Conservation (phyloP, 2,797 vertebrate genomes). For the Bovichtus diacanthus region DNA sequence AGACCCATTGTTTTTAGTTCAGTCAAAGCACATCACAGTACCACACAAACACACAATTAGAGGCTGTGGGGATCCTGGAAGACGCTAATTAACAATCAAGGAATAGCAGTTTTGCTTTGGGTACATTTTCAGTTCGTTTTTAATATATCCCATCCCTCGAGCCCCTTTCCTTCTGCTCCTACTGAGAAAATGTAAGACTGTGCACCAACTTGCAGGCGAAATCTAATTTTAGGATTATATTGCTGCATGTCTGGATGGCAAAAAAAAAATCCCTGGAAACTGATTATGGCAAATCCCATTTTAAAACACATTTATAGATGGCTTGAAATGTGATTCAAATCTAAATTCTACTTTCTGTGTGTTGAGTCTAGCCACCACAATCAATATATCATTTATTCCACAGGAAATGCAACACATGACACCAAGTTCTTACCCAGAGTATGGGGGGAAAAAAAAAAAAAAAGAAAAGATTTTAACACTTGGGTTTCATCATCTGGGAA, state of each 20-base stretch:
- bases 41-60: slow-evolving; percentile 77
- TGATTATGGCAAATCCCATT: slow-evolving; percentile 40
- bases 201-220: slow-evolving; percentile 18
- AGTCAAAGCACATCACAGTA: slow-evolving; percentile 71
- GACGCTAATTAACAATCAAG: slow-evolving; percentile 75
- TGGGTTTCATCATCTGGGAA: background rate
- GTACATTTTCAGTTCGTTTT: background rate
- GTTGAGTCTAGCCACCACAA: background rate
- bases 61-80: slow-evolving; percentile 60
- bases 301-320: slow-evolving; percentile 36
- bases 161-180: slow-evolving; percentile 9
- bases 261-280: slow-evolving; percentile 29
- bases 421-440: background rate
- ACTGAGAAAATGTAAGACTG: slow-evolving; percentile 24
- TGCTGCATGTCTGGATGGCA: slow-evolving; percentile 12
- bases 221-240: slow-evolving; percentile 54
- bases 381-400: slow-evolving; percentile 6
- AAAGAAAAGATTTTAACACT: background rate
- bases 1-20: slow-evolving; percentile 73
- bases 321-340: slow-evolving; percentile 43
- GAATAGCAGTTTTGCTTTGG: slow-evolving; percentile 22
- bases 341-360: slow-evolving; percentile 5
- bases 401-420: background rate
- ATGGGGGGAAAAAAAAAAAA: background rate
- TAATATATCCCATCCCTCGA: background rate